Percentiles rank a stretch among this genome's conserved stretches.
These are phyloP conservation scores for Caranx ignobilis DNA, from an alignment of 2,113 vertebrate genomes.

Conservation along the genomic window DNA sequence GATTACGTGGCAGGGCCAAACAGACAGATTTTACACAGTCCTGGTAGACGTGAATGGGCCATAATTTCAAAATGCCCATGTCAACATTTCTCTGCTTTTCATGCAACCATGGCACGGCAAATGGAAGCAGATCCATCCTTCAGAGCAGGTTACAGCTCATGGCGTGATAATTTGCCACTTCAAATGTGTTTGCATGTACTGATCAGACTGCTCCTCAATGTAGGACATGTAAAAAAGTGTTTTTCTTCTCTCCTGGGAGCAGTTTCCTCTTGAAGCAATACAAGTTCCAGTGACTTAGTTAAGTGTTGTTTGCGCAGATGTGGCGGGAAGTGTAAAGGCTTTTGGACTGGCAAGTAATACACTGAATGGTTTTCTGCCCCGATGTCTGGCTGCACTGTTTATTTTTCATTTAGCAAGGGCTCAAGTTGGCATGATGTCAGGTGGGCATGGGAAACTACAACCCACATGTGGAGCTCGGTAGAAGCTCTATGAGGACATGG, in stretches of 20 bases:
- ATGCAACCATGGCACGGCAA: background rate
- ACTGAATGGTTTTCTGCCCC: background rate
- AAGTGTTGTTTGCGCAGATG: conserved; percentile 49
- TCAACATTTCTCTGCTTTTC: background rate
- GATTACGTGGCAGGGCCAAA: background rate
- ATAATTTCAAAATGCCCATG: background rate
- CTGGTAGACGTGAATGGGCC: background rate
- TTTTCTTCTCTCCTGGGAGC: conserved; percentile 39
- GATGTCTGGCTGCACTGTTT: conserved; percentile 35
- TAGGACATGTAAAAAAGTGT: background rate
- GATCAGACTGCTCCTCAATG: conserved; percentile 19
- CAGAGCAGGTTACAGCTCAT: background rate
- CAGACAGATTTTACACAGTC: background rate
- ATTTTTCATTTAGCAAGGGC: conserved; percentile 40
- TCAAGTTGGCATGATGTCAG: conserved; percentile 28
- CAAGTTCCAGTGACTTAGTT: conserved; percentile 12
- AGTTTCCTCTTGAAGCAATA: conserved; percentile 32
- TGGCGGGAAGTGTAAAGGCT: background rate
- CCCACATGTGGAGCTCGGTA: background rate
- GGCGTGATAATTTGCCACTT: conserved; percentile 19
- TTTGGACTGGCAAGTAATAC: conserved; percentile 9
- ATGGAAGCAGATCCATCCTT: conserved; percentile 3
- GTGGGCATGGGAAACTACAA: background rate
- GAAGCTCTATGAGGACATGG: background rate
- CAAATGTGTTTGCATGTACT: conserved; percentile 34